These are phyloP conservation scores for Salvator merianae DNA, from an alignment of 2,113 vertebrate genomes.

Conservation along the genomic window DNA sequence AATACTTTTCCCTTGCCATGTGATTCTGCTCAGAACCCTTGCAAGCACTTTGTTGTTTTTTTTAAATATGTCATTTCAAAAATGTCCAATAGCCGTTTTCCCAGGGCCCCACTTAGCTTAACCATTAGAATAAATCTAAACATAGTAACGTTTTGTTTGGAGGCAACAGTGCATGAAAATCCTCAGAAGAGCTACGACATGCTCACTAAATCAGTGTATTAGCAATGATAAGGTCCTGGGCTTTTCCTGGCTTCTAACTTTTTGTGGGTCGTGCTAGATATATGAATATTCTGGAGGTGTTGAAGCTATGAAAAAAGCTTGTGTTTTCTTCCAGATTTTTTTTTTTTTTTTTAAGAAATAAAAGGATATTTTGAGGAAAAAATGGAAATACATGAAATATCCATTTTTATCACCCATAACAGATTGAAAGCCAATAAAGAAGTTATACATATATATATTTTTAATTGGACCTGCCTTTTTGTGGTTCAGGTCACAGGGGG, in stretches of 20 bases:
- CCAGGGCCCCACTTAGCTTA: not conserved
- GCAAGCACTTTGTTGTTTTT: not conserved
- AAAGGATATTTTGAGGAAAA: no score
- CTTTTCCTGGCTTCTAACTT: not conserved
- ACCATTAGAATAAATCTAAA: not conserved
- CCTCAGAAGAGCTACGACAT: not conserved
- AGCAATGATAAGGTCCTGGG: not conserved
- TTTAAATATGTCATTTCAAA: not conserved
- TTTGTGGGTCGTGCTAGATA: no score
- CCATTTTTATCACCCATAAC: no score
- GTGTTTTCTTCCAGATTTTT: no score
- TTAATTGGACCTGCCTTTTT: no score
- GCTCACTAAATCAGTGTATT: not conserved
- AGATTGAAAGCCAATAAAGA: no score
- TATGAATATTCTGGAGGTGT: no score
- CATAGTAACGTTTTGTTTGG: not conserved
- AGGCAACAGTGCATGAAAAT: not conserved
- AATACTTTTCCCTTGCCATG: not conserved
- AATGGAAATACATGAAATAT: no score
- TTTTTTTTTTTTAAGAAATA: no score
- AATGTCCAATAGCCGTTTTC: not conserved
- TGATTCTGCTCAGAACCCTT: not conserved
- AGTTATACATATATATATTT: no score
- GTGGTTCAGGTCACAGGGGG: no score
- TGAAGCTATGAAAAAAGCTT: no score